Evolutionary conservation across 2,888 invertebrate species (phyloP).

Genomic region (Himalopsyche anomala): DNA sequence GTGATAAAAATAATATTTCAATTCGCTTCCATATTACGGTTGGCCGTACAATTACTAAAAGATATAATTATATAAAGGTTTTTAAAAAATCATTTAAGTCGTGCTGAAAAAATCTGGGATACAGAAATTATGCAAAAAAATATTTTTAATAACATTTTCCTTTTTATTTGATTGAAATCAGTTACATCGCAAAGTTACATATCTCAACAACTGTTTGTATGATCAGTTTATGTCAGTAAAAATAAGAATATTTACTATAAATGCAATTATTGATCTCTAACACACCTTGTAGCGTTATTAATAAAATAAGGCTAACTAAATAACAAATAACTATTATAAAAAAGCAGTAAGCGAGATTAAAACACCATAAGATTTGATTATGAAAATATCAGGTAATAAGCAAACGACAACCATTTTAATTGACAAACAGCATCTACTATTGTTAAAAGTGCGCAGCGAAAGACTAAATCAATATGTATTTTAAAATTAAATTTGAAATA

Average conservation of each 20-base stretch:
- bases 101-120: background rate
- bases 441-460: too few relatives aligned
- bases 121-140: slow-evolving; percentile 1
- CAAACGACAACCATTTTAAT: background rate
- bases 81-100: too few relatives aligned
- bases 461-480: too few relatives aligned
- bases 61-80: too few relatives aligned
- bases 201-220: too few relatives aligned
- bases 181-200: background rate
- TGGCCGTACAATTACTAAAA: too few relatives aligned
- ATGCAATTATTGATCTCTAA: background rate
- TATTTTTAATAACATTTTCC: background rate
- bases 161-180: background rate
- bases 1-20: too few relatives aligned
- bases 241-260: background rate
- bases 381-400: background rate
- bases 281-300: background rate
- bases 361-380: too few relatives aligned
- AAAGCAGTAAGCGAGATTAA: background rate
- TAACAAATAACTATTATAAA: background rate
- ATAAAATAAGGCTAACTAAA: background rate
- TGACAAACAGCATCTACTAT: too few relatives aligned
- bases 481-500: too few relatives aligned
- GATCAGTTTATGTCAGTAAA: too few relatives aligned
- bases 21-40: too few relatives aligned